A percentile compares a stretch with the other conserved stretches of the same genome.
Evolutionary conservation across 2,797 vertebrate species (phyloP).

Genomic region (Jordanella pulchra): DNA sequence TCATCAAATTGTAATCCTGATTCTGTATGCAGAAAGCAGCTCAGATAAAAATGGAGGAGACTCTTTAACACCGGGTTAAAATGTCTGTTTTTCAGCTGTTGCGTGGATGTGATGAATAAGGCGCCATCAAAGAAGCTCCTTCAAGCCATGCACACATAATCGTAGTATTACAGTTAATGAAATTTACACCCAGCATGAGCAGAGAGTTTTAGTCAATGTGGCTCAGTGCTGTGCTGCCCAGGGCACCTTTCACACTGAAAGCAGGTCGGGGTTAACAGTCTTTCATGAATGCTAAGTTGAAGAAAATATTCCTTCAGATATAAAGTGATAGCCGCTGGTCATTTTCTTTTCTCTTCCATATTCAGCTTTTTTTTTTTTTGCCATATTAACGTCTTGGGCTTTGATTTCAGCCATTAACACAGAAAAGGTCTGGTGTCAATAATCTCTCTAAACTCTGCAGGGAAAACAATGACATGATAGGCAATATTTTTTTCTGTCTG

Average conservation of each 20-base stretch:
- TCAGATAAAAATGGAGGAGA: constrained; percentile 10
- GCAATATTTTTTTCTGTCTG: constrained; percentile 12
- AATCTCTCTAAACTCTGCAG: constrained; percentile 5
- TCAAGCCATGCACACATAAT: constrained; percentile 48
- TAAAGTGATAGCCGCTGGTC: constrained; percentile 57
- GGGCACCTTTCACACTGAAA: constrained; percentile 58
- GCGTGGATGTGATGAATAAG: constrained; percentile 37
- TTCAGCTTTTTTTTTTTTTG: constrained; percentile 22
- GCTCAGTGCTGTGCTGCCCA: constrained; percentile 46
- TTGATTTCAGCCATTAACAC: constrained; percentile 29
- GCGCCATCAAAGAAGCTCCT: constrained; percentile 55
- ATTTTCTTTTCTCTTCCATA: constrained; percentile 38
- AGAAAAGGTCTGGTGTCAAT: constrained; percentile 21
- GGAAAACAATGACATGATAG: constrained; percentile 17
- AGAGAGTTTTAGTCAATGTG: constrained; percentile 53
- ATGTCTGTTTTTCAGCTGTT: constrained; percentile 13
- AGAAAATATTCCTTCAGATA: constrained; percentile 65
- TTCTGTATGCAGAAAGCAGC: constrained; percentile 11
- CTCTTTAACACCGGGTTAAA: constrained; percentile 37
- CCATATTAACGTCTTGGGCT: constrained; percentile 14
- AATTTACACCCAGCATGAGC: constrained; percentile 66
- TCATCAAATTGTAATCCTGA: constrained; percentile 1
- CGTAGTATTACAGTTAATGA: constrained; percentile 63
- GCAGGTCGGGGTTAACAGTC: constrained; percentile 63
- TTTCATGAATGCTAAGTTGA: constrained; percentile 67